Evolutionary conservation across 2,888 invertebrate species (phyloP).

Genomic region (Nomada hirtipes): DNA sequence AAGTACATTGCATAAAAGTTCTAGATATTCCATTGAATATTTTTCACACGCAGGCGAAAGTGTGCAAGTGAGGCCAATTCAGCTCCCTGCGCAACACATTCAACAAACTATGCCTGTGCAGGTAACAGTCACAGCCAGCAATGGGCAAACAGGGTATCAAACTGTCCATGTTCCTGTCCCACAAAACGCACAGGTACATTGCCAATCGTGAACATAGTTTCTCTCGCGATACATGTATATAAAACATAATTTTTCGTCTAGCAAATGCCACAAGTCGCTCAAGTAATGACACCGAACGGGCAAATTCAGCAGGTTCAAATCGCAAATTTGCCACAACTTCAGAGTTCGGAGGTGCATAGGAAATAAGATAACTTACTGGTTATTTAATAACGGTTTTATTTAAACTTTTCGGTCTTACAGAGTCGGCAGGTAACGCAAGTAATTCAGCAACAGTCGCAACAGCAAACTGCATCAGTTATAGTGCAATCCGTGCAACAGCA

Average conservation of each 20-base stretch:
- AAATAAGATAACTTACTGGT: not conserved
- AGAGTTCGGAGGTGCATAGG: slow-evolving; percentile 80
- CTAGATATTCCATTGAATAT: not conserved
- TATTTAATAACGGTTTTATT: slow-evolving; percentile 1
- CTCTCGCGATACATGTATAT: not conserved
- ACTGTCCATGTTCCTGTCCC: slow-evolving; percentile 97
- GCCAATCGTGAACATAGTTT: not conserved
- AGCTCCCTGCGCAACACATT: slow-evolving; percentile 88
- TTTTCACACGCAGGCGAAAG: slow-evolving; percentile 86
- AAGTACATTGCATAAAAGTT: not conserved
- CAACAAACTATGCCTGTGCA: slow-evolving; percentile 94
- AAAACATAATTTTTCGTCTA: slow-evolving; percentile 79
- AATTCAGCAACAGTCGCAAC: slow-evolving; percentile 76
- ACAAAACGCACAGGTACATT: slow-evolving; percentile 90
- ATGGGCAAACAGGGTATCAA: slow-evolving; percentile 97
- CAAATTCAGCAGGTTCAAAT: slow-evolving; percentile 96
- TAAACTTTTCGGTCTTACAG: slow-evolving; percentile 57
- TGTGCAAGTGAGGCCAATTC: slow-evolving; percentile 89
- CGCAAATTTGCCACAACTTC: slow-evolving; percentile 87
- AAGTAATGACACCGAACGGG: slow-evolving; percentile 93
- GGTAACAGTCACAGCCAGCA: slow-evolving; percentile 92
- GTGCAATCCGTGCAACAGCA: slow-evolving; percentile 75
- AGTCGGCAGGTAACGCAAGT: slow-evolving; percentile 81
- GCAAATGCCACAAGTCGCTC: slow-evolving; percentile 90
- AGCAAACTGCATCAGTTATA: slow-evolving; percentile 75